Base-by-base conservation (phyloP, 2,113 vertebrate species). In the Tragelaphus scriptus region DNA sequence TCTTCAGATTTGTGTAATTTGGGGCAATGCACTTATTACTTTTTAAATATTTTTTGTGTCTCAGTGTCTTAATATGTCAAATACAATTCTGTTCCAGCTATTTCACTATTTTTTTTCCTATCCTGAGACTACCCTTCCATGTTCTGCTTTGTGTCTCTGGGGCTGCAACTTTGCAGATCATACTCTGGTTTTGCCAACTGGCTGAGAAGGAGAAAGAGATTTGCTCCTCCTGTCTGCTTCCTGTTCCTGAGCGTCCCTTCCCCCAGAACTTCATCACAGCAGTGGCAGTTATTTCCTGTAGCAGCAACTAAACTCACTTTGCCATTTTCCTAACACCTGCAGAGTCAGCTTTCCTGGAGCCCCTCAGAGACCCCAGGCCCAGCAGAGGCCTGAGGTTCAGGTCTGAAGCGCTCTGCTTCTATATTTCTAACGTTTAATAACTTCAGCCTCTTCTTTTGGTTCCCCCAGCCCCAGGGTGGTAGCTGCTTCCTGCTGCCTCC, bases 11-110 rank as follows among this genome's bases (percentile, higher is more conserved):
- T 25, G 4, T 71, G 36, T 30, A 21, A 84, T 26, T 32, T 61
- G 25, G n/a, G 15, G 19, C 63, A 47, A 47, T 0, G 2, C 15
- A 26, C 0, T 49, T 6, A 32, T 11, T 79, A 3, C 21, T 59
- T 81, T 28, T 14, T 7, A 77, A 49, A 32, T 65, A 12, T 61
- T 53, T 77, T 85, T 85, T 36, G 11, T 19, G 28, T 79, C 55
- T 97, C 14, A 16, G 26, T 79, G 81, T 68, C 30, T 94, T 88
- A 28, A 19, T 47, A 40, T 82, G 30, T 85, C 32, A 91, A 55
- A 85, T 17, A 63, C 90, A 59, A 7, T 23, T 19, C 7, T 25
- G n/a, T 55, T 65, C 6, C 2, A 26, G 86, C 5, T 56, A 28
- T 44, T 89, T 47, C 21, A 32, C 84, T 95, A 14, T 19, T 85